Percentiles rank a stretch among this genome's conserved stretches.
phyloP scores from a whole-genome alignment of 1,140 invertebrate species.

The Heliothis subflexa region DNA sequence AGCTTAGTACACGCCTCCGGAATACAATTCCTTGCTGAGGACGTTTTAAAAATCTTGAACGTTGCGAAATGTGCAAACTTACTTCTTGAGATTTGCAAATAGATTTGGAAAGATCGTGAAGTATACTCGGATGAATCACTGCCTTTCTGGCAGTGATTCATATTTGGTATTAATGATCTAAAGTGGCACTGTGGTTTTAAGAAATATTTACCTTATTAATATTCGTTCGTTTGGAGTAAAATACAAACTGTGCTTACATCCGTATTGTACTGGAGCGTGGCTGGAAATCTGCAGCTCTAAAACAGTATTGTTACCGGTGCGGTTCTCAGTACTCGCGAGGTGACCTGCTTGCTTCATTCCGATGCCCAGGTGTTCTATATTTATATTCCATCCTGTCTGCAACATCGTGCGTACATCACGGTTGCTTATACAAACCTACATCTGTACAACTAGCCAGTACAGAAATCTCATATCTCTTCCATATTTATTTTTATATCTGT shows the following conservation, averaged over 20 bases:
- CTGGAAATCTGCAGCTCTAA: neutral
- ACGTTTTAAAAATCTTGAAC: neutral
- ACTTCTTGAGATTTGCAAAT: slow-evolving; percentile 20
- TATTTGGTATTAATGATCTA: neutral
- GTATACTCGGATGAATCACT: slow-evolving; percentile 14
- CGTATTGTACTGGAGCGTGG: neutral
- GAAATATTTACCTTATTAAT: neutral
- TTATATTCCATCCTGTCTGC: slow-evolving; percentile 34
- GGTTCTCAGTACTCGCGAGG: slow-evolving; percentile 1
- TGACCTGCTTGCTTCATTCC: slow-evolving; percentile 37
- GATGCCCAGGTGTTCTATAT: slow-evolving; percentile 39
- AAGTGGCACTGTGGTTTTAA: neutral
- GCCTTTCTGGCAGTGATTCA: too few relatives aligned
- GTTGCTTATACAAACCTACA: slow-evolving; percentile 1
- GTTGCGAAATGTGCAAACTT: slow-evolving; percentile 9
- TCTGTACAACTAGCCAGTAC: neutral
- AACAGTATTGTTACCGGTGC: slow-evolving; percentile 11
- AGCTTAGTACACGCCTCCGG: slow-evolving; percentile 18
- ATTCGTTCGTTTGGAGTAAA: too few relatives aligned
- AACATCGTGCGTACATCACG: slow-evolving; percentile 1
- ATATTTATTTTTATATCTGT: neutral
- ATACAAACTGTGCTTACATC: too few relatives aligned
- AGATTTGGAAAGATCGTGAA: slow-evolving; percentile 3
- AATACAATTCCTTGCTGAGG: neutral
- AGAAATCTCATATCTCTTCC: neutral